Evolutionary conservation across 1,140 invertebrate genomes (phyloP), one percentile per base, ranked within the genome.

Genomic region (Papilio polyxenes): DNA sequence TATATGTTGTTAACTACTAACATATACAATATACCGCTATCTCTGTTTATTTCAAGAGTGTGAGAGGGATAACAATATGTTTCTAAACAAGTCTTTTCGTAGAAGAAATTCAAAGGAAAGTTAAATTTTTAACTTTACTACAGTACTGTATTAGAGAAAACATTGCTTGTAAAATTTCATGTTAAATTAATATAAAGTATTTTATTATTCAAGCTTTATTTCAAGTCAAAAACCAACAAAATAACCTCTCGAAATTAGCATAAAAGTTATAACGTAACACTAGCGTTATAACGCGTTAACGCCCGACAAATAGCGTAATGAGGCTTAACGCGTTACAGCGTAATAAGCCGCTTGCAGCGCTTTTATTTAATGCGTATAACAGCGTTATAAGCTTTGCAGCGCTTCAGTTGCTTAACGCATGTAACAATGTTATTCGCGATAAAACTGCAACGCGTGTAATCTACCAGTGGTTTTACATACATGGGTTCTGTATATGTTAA

Each of bases 211-310:
- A 2, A 62, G 17, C 17, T 6, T 62, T 7, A 23, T 62, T 23
- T 31, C 9, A 10, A 37, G 2, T 15, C 15, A 37, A 69, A 37
- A 44, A 5, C 6, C 7, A 31, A 37, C 62, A 69, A 69, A 31
- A 37, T 72, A 72, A 72, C 65, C 65, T 72, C n/a, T 72, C 31
- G 37, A 72, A 72, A 72, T 72, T 72, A 72, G 65, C 65, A 72
- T 72, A 40, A 37, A 72, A 40, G 65, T 72, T 37, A 62, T 23
- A 65, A 31, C 62, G 23, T 31, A 65, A 65, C 10, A 72, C 31
- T 72, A 72, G 31, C 65, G 65, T 62, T 62, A 62, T 9, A 62
- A 20, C 59, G 59, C 59, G 56, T 65, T 65, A 31, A 65, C 62
- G 23, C 20, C 23, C 23, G 65, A 40, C 23, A 56, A 56, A 72